phyloP scores from a whole-genome alignment of 2,113 vertebrate species.

The Erinaceus europaeus region DNA sequence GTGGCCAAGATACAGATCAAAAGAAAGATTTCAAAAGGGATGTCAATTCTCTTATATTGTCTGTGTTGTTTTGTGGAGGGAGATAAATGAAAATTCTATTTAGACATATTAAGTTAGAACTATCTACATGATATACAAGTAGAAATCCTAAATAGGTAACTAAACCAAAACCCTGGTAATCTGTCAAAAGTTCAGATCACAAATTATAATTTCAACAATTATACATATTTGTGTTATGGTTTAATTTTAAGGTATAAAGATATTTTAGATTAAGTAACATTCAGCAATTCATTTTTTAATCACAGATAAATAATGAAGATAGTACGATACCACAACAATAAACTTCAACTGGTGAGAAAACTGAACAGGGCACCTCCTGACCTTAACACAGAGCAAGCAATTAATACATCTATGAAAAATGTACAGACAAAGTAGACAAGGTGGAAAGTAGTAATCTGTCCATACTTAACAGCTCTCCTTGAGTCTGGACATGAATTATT shows the following conservation, averaged over 20 bases:
- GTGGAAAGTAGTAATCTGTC: not conserved
- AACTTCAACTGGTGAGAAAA: not conserved
- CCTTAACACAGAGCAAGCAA: not conserved
- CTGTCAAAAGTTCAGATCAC: not conserved
- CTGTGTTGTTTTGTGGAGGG: not conserved
- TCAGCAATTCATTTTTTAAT: not conserved
- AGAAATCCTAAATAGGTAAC: not conserved
- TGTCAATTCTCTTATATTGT: not conserved
- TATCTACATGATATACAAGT: not conserved
- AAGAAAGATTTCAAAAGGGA: constrained; percentile 34
- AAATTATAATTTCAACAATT: not conserved
- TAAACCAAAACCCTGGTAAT: not conserved
- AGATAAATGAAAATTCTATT: not conserved
- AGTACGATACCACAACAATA: not conserved
- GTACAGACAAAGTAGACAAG: too few species aligned
- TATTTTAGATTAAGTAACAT: not conserved
- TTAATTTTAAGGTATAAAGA: not conserved
- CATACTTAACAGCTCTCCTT: not conserved
- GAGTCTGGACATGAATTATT: not conserved
- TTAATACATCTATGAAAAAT: not conserved
- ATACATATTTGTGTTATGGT: not conserved
- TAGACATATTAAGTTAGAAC: not conserved
- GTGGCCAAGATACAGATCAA: not conserved
- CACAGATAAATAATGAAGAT: not conserved
- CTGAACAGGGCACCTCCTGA: not conserved